A percentile compares a stretch with the other conserved stretches of the same genome.
Evolutionary conservation across 1,140 invertebrate genomes (phyloP).

Genomic region (Nasonia giraulti): DNA sequence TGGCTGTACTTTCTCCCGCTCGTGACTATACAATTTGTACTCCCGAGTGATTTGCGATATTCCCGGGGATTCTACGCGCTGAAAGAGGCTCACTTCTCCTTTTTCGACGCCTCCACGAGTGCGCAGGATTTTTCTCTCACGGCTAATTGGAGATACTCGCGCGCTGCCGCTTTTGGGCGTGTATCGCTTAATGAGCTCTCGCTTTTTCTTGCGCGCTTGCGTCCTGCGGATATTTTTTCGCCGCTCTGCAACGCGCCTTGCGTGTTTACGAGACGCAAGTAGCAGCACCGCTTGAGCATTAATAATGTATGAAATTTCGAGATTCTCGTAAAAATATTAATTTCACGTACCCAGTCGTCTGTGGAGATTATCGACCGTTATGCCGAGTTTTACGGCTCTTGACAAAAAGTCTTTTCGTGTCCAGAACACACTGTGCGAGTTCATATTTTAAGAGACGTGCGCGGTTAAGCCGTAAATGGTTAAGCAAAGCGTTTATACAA

Average conservation of each 20-base stretch:
- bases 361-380: background rate
- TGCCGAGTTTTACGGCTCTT: background rate
- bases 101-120: background rate
- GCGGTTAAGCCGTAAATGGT: too few relatives aligned
- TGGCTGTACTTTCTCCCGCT: background rate
- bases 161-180: background rate
- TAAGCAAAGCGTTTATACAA: background rate
- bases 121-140: background rate
- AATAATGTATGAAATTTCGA: slow-evolving; percentile 9
- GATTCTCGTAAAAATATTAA: slow-evolving; percentile 1
- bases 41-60: slow-evolving; percentile 18
- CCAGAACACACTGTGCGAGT: too few relatives aligned
- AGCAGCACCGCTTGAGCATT: background rate
- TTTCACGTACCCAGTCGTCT: background rate
- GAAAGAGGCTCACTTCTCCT: background rate
- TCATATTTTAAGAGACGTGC: background rate
- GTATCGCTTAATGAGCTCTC: background rate
- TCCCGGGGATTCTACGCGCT: background rate
- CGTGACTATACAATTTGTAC: slow-evolving; percentile 25
- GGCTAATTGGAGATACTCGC: slow-evolving; percentile 5
- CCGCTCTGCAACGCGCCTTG: background rate
- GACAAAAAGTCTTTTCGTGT: background rate
- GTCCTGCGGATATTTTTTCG: background rate
- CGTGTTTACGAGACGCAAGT: background rate
- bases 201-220: background rate